phyloP scores from a whole-genome alignment of 2,113 vertebrate species.

The Pelodiscus sinensis region DNA sequence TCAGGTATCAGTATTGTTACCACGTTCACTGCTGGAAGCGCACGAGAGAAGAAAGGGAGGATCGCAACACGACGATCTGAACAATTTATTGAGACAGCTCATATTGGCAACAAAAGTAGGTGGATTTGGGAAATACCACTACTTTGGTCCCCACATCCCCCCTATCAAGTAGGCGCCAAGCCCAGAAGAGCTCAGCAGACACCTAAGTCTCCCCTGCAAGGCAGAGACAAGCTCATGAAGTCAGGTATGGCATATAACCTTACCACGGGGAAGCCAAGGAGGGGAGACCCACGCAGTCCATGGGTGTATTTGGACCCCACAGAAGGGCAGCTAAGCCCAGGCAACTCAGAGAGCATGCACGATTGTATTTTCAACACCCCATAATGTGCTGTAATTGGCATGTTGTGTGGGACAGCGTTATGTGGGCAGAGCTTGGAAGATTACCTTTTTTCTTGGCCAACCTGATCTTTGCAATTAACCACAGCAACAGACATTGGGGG shows the following conservation, averaged over 20 bases:
- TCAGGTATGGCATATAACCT: not conserved
- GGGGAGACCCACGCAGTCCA: not conserved
- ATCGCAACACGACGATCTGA: fast-evolving
- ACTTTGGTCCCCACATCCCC: not conserved
- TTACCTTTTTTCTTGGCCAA: not conserved
- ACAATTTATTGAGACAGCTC: not conserved
- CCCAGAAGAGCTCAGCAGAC: fast-evolving
- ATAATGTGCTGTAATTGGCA: not conserved
- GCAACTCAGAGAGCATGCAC: fast-evolving
- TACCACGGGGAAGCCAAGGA: not conserved
- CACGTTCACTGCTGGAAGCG: not conserved
- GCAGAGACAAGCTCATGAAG: fast-evolving
- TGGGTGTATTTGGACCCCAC: not conserved
- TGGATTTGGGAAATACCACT: not conserved
- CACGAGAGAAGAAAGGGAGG: not conserved
- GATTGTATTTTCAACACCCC: fast-evolving
- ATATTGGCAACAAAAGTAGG: not conserved
- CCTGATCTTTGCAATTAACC: not conserved
- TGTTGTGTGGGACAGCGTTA: fast-evolving
- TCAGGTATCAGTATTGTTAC: not conserved
- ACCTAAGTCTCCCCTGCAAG: not conserved
- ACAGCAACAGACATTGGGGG: fast-evolving
- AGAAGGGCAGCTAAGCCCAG: not conserved
- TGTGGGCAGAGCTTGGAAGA: not conserved
- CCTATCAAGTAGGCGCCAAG: fast-evolving